Evolutionary conservation across 2,797 vertebrate species (phyloP), one percentile per base, ranked within the genome.

Genomic region (Intellagama lesueurii): DNA sequence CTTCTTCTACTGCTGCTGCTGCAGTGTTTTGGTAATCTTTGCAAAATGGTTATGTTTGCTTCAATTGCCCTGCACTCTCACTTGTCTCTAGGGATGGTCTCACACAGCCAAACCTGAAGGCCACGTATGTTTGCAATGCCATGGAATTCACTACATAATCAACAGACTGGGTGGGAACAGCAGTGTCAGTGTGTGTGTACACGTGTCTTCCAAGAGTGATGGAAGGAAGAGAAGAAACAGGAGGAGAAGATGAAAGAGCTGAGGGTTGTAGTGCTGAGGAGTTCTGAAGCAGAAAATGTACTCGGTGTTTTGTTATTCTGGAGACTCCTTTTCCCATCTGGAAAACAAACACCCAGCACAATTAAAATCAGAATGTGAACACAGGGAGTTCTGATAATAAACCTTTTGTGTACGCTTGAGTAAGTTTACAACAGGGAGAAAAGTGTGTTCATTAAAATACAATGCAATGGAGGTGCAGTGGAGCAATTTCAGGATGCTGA

Each of bases 341-440:
- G 66, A 64, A 80, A 85, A 85, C 78, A 70, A 81, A 66, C 7
- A 82, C 35, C 49, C 69, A 75, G 56, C 60, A 6, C 78, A 89
- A 81, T 76, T 86, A 75, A 89, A 89, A 17, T 49, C n/a, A 66
- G 17, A 49, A 75, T 90, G 64, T 82, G 70, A 40, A 88, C 24
- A 44, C 32, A 28, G 77, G 83, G 32, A 52, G 35, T 81, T 91
- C 60, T 26, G 2, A 16, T 90, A 87, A 89, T 78, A 90, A 89
- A 94, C 52, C 88, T 90, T 83, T 90, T 49, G 85, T 85, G 77
- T 68, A 85, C 90, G 89, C 2, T 35, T 82, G 80, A 75, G 52
- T 9, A 90, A 87, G 66, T 86, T 86, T 85, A 87, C 88, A 85
- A 69, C 73, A 64, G 83, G 88, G 47, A 88, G 32, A 4, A 86